A percentile compares a stretch with the other conserved stretches of the same genome.
Evolutionary conservation across 2,888 invertebrate genomes (phyloP).

Genomic region (Euphydryas editha): DNA sequence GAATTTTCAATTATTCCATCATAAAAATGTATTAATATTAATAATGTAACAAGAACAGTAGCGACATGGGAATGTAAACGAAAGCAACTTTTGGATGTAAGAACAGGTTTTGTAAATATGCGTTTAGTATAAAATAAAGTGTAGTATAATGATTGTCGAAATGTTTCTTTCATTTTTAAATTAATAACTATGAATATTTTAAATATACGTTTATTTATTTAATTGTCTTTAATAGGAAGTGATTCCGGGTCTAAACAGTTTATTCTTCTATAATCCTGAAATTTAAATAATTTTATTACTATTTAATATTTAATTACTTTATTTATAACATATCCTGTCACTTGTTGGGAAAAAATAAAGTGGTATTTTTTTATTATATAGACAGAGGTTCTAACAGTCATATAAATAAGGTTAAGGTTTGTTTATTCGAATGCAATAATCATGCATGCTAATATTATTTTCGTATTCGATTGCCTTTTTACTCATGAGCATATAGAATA

Average conservation of each 20-base stretch:
- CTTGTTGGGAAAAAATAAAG: too few species aligned
- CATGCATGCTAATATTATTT: too few species aligned
- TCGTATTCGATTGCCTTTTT: too few species aligned
- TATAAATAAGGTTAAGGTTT: too few species aligned
- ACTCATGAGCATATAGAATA: too few species aligned
- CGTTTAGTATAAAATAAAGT: constrained; percentile 74
- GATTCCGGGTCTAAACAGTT: constrained; percentile 50
- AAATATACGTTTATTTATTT: constrained; percentile 10
- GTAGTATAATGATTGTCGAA: constrained; percentile 79
- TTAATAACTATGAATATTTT: constrained; percentile 14
- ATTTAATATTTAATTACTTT: background rate
- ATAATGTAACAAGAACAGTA: constrained; percentile 38
- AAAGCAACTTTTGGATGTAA: constrained; percentile 48
- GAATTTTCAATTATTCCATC: constrained; percentile 40
- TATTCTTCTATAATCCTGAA: constrained; percentile 60
- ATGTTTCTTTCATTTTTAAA: constrained; percentile 56
- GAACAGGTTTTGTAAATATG: constrained; percentile 75
- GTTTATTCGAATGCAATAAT: too few species aligned
- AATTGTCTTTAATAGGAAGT: constrained; percentile 48
- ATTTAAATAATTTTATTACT: constrained; percentile 34
- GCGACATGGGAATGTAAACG: constrained; percentile 47
- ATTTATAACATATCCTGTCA: too few species aligned
- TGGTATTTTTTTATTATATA: too few species aligned
- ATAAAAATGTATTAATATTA: constrained; percentile 37
- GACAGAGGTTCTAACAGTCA: too few species aligned